Percentiles rank a stretch among this genome's conserved stretches.
phyloP scores from a whole-genome alignment of 2,797 vertebrate genomes.

The Dendrocincla tyrannina region DNA sequence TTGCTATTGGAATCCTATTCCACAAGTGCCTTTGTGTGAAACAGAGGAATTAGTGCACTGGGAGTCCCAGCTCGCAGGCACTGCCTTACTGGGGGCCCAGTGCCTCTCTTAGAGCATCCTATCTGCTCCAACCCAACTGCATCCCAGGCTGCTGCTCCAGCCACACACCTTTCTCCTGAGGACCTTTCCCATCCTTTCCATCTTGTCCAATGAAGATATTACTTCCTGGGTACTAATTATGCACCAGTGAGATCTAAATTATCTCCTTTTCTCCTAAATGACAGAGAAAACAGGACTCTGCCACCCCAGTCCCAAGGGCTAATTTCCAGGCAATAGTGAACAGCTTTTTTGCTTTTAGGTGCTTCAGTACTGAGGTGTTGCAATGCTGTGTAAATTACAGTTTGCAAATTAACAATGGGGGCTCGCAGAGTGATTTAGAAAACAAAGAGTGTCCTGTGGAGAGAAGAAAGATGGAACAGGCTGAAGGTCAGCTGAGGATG shows the following conservation, averaged over 20 bases:
- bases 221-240: background rate
- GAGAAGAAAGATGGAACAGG: background rate
- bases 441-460: background rate
- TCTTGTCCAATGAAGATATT: background rate
- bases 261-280: background rate
- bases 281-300: background rate
- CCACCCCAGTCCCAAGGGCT: background rate
- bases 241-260: background rate
- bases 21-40: conserved; percentile 13
- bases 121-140: background rate
- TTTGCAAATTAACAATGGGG: background rate
- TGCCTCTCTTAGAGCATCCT: background rate
- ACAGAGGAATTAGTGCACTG: conserved; percentile 46
- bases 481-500: background rate
- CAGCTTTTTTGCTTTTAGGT: background rate
- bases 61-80: conserved; percentile 10
- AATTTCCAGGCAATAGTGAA: background rate
- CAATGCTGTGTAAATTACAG: background rate
- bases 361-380: background rate
- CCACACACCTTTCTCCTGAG: conserved; percentile 1
- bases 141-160: background rate
- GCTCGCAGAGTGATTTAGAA: background rate
- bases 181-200: background rate
- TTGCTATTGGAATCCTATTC: background rate
- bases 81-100: background rate